Evolutionary conservation across 2,113 vertebrate genomes (phyloP).

Genomic region (Poecile atricapillus): DNA sequence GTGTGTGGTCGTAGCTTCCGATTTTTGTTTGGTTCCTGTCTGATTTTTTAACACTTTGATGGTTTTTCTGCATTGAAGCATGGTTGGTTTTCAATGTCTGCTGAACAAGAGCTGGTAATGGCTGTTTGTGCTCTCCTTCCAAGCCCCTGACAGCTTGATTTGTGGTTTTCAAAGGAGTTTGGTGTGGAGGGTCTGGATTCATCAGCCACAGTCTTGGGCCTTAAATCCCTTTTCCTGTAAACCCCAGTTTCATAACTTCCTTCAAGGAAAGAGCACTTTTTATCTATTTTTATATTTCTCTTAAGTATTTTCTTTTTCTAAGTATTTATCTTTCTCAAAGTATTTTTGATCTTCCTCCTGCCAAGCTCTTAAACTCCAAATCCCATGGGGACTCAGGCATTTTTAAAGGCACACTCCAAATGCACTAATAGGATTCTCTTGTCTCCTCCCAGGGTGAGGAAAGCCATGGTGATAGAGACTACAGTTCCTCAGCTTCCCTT

Average conservation of each 20-base stretch:
- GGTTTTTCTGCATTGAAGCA: not conserved
- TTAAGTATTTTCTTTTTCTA: not conserved
- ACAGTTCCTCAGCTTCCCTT: not conserved
- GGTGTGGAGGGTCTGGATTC: not conserved
- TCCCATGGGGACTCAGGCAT: not conserved
- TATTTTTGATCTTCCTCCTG: not conserved
- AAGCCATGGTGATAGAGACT: not conserved
- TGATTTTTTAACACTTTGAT: not conserved
- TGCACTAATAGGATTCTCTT: not conserved
- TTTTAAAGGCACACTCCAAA: not conserved
- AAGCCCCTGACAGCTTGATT: not conserved
- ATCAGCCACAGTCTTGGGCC: not conserved
- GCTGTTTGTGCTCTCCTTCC: not conserved
- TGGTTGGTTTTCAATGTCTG: constrained; percentile 1
- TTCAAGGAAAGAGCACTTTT: not conserved
- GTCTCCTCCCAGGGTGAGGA: not conserved
- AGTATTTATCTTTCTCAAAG: not conserved
- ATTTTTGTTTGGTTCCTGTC: not conserved
- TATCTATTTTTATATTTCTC: not conserved
- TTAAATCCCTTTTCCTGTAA: not conserved
- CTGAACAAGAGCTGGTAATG: not conserved
- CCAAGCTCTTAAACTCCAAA: not conserved
- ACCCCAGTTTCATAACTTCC: not conserved
- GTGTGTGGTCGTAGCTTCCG: not conserved
- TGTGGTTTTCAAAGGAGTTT: not conserved